phyloP scores from a whole-genome alignment of 2,797 vertebrate species.

The Dendrocincla tyrannina region DNA sequence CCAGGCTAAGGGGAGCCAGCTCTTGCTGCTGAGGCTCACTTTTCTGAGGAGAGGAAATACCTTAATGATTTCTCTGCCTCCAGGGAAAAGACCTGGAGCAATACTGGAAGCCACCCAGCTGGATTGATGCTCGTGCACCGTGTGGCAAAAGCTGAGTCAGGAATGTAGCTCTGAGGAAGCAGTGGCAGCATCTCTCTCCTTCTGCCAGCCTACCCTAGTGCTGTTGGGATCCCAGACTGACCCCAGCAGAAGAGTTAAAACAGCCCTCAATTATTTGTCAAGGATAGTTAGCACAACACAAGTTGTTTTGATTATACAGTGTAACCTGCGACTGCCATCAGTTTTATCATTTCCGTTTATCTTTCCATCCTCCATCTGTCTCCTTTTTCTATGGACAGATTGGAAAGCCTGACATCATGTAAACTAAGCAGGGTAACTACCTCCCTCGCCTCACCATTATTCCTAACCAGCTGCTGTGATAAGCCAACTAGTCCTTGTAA shows the following conservation, averaged over 20 bases:
- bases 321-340: not conserved
- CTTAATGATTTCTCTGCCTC: not conserved
- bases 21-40: not conserved
- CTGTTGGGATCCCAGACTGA: not conserved
- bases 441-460: not conserved
- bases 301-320: not conserved
- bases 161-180: not conserved
- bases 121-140: fast-evolving
- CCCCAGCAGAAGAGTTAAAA: not conserved
- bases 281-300: not conserved
- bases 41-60: not conserved
- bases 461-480: not conserved
- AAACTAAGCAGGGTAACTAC: not conserved
- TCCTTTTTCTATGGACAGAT: not conserved
- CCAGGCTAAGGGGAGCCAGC: not conserved
- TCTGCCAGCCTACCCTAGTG: not conserved
- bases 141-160: not conserved
- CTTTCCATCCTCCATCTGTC: not conserved
- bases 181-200: not conserved
- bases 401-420: not conserved
- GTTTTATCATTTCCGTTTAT: not conserved
- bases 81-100: not conserved
- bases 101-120: not conserved
- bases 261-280: not conserved
- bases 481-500: not conserved